phyloP scores from a whole-genome alignment of 1,140 invertebrate species.

The Andrena cerasifolii region DNA sequence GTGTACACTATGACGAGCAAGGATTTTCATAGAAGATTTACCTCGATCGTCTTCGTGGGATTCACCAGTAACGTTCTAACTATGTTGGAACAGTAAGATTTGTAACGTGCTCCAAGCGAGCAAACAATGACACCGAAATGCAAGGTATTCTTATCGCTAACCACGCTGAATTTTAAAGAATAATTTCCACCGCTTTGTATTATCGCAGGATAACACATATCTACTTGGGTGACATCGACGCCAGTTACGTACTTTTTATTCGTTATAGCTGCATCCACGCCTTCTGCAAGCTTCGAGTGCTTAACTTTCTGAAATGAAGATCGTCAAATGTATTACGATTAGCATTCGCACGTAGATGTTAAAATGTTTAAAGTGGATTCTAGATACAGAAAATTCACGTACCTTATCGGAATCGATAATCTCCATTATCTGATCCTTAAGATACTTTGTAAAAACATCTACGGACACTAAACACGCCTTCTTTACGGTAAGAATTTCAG shows the following conservation, averaged over 20 bases:
- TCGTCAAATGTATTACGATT: background rate
- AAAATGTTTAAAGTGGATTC: constrained; percentile 12
- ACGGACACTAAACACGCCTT: constrained; percentile 96
- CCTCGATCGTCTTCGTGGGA: constrained; percentile 90
- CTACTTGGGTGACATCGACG: constrained; percentile 93
- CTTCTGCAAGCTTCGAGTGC: constrained; percentile 97
- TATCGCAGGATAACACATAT: constrained; percentile 99
- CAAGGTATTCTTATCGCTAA: constrained; percentile 95
- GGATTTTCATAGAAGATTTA: constrained; percentile 75
- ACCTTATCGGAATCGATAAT: constrained; percentile 98
- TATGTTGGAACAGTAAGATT: constrained; percentile 99
- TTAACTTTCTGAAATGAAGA: constrained; percentile 91
- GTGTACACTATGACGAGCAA: background rate
- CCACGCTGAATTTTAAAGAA: constrained; percentile 97
- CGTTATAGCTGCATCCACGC: constrained; percentile 93
- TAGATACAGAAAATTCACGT: constrained; percentile 56
- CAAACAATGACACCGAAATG: constrained; percentile 99
- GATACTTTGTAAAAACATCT: constrained; percentile 97
- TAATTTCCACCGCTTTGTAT: constrained; percentile 99
- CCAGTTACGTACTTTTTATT: constrained; percentile 97
- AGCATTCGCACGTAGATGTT: background rate
- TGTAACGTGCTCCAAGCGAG: constrained; percentile 96
- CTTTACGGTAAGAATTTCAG: constrained; percentile 95
- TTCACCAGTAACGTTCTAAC: constrained; percentile 98
- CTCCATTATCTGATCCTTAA: constrained; percentile 99